phyloP scores from a whole-genome alignment of 2,797 vertebrate genomes.

The Ctenosaura bakeri region DNA sequence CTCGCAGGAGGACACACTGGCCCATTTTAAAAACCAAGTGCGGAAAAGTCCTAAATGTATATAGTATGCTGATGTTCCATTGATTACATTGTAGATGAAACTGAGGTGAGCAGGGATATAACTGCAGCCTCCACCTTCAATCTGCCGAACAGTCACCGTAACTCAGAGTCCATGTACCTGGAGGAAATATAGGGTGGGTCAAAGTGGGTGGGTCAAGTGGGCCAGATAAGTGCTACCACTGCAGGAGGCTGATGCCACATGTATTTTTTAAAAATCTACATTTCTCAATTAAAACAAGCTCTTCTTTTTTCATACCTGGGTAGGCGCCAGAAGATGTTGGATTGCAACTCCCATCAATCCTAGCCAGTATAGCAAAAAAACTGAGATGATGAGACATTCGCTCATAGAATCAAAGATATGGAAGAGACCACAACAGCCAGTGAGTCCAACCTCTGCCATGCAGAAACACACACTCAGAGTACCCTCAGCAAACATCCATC shows the following conservation, averaged over 20 bases:
- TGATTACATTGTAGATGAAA: neutral
- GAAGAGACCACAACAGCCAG: too few relatives aligned
- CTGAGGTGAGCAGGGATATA: neutral
- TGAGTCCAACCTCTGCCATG: too few relatives aligned
- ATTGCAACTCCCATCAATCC: too few relatives aligned
- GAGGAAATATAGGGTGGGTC: neutral
- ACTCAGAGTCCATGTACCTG: neutral
- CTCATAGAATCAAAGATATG: too few relatives aligned
- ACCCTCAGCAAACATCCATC: too few relatives aligned
- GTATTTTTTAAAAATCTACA: neutral
- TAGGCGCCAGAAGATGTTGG: too few relatives aligned
- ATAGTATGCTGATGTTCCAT: neutral
- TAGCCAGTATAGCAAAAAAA: too few relatives aligned
- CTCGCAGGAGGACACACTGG: too few relatives aligned
- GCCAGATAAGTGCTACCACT: neutral
- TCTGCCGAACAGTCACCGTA: neutral
- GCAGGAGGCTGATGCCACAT: neutral
- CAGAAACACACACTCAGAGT: too few relatives aligned
- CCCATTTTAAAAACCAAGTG: too few relatives aligned
- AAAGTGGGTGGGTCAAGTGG: neutral
- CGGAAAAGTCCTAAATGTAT: too few relatives aligned
- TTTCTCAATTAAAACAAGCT: neutral
- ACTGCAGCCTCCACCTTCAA: neutral
- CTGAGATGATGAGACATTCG: too few relatives aligned
- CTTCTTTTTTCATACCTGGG: neutral